Evolutionary conservation across 2,888 invertebrate genomes (phyloP), one percentile per base, ranked within the genome.

Genomic region (Scaptomyza flava): DNA sequence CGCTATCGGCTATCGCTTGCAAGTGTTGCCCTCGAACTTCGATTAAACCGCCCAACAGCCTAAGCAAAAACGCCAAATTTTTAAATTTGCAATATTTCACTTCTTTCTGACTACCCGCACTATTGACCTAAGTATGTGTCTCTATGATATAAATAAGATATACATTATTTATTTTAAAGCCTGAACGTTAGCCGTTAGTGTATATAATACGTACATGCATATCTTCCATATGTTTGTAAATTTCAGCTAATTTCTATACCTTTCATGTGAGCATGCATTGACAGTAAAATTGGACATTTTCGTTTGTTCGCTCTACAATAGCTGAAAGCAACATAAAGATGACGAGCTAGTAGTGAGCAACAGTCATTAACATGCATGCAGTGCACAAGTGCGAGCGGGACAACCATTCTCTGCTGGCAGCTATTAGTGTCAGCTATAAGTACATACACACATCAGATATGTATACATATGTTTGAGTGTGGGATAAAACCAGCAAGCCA

Each of bases 261-360:
- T 12, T 43, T 53, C 63, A 76, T 76, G 57, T 76, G 76, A 72
- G 62, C 57, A 68, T 68, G 72, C 62, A 7, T 56, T 76, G 62
- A 61, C 76, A 76, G 72, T 72, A 76, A 76, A 76, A 76, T 68
- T 76, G 72, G 61, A 77, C 67, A 77, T 77, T 77, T 69, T 73
- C 58, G 52, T 76, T 72, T 71, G 64, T 71, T 68, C 64, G 64
- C 59, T 45, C 65, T 68, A 76, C 76, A 76, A 70, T 76, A 59
- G 64, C 42, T 63, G 30, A 76, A 76, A 76, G 76, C 75, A 67
- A 65, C 66, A 60, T 54, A 57, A 59, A 62, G 56, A 60, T 58
- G 62, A 72, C 64, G 48, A 54, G 65, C 57, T 45, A 63, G 48
- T 46, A 50, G 56, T 27, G 46, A 60, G 67, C 56, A 51, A 58